These are phyloP conservation scores for Alouatta palliata DNA, from an alignment of 2,113 vertebrate species.

Conservation along the genomic window DNA sequence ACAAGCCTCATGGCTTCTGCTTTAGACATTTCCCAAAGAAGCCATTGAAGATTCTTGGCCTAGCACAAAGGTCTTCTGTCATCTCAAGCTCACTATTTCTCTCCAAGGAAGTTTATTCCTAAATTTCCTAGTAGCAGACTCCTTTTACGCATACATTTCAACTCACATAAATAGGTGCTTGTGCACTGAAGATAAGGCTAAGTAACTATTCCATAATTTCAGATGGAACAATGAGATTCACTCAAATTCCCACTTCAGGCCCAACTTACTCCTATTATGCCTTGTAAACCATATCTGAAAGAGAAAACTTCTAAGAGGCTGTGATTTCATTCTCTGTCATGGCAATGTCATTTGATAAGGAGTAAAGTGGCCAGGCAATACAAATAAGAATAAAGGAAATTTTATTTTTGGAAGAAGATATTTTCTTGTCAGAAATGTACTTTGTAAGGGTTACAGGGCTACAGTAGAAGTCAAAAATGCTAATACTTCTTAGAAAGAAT, in stretches of 20 bases:
- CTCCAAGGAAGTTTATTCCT: background rate
- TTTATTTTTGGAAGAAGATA: background rate
- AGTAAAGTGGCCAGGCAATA: background rate
- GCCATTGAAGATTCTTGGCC: background rate
- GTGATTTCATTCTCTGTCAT: conserved; percentile 27
- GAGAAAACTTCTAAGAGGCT: background rate
- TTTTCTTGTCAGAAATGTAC: background rate
- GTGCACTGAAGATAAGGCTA: background rate
- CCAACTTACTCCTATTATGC: background rate
- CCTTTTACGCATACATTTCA: background rate
- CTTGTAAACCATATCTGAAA: background rate
- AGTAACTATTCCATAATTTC: background rate
- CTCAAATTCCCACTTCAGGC: background rate
- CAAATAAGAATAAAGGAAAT: conserved; percentile 29
- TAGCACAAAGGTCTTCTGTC: background rate
- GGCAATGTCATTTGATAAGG: background rate
- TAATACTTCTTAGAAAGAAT: background rate
- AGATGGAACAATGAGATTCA: background rate
- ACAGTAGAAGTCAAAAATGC: background rate
- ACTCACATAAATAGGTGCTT: background rate
- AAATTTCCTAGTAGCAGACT: background rate
- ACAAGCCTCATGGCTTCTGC: background rate
- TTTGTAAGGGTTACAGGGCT: background rate
- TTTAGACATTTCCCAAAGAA: conserved; percentile 17
- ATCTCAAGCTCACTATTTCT: background rate